Evolutionary conservation across 2,113 vertebrate species (phyloP), one percentile per base, ranked within the genome.

Genomic region (Nothoprocta perdicaria): DNA sequence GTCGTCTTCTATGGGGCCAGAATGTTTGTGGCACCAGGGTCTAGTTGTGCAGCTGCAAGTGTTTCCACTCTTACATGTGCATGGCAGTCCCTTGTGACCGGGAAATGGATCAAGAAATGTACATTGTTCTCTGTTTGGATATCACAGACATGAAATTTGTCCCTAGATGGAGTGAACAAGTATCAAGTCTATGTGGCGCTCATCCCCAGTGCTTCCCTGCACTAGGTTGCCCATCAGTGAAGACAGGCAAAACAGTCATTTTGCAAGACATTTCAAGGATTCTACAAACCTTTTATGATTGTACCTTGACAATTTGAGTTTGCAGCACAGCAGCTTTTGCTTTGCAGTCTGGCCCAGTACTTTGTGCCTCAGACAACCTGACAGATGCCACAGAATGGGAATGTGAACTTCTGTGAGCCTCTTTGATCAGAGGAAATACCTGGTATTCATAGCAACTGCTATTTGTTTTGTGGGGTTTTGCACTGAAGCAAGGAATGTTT

Each of bases 401-500:
- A 38, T 46, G 15, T 1, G 4, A 67, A 48, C 14, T 91, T 12
- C 43, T 88, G 66, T 17, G n/a, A 29, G 4, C 21, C 21, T 58
- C 33, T 75, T 72, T 81, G 52, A 35, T 63, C 73, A 61, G 33
- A 86, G 38, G 14, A 94, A 89, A 71, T 78, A 69, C 19, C 14
- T 65, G 66, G 14, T 4, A 24, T 67, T 86, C 57, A 77, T 16
- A 86, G 57, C 48, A 92, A 67, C 76, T 52, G 31, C 46, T 69
- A 15, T 57, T 82, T 90, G 80, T 83, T 90, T 90, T 83, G 53
- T 86, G 65, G 62, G 4, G 1, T 8, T 63, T 94, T 53, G 35
- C 50, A 67, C 26, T 86, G 65, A 67, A 84, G 80, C 65, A 84
- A 89, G 29, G 48, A 78, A 75, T 84, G 58, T 90, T 87, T 84